Evolutionary conservation across 2,888 invertebrate species (phyloP).

Genomic region (Physocephala rufipes): DNA sequence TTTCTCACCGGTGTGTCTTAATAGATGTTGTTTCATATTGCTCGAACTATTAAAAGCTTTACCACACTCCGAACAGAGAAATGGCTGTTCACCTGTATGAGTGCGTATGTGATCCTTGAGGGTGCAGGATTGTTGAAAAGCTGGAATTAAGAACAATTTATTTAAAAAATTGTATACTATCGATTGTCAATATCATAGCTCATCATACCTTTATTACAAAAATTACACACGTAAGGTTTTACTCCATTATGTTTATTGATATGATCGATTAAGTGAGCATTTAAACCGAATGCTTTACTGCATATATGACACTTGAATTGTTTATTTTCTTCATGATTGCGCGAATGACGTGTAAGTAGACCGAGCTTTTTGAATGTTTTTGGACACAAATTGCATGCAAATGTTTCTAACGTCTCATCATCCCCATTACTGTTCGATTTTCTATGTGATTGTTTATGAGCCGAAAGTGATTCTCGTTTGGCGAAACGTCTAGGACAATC

Average conservation of each 20-base stretch:
- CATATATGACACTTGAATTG: conserved; percentile 70
- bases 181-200: not conserved
- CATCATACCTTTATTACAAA: conserved; percentile 45
- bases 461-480: conserved; percentile 68
- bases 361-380: conserved; percentile 66
- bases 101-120: conserved; percentile 70
- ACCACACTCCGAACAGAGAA: conserved; percentile 69
- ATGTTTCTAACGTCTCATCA: conserved; percentile 15
- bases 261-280: conserved; percentile 67
- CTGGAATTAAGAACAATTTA: conserved; percentile 51
- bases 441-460: conserved; percentile 62
- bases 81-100: conserved; percentile 69
- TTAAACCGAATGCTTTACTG: conserved; percentile 69
- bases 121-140: conserved; percentile 68
- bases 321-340: conserved; percentile 68
- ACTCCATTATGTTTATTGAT: conserved; percentile 42
- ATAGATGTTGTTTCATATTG: conserved; percentile 69
- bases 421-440: not conserved
- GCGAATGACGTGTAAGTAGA: conserved; percentile 67
- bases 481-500: conserved; percentile 68
- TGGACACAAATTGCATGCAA: conserved; percentile 66
- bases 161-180: not conserved
- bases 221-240: conserved; percentile 43
- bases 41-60: conserved; percentile 69
- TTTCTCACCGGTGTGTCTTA: conserved; percentile 68